Percentiles rank a stretch among this genome's conserved stretches.
phyloP scores from a whole-genome alignment of 2,113 vertebrate genomes.

The Gopherus flavomarginatus region DNA sequence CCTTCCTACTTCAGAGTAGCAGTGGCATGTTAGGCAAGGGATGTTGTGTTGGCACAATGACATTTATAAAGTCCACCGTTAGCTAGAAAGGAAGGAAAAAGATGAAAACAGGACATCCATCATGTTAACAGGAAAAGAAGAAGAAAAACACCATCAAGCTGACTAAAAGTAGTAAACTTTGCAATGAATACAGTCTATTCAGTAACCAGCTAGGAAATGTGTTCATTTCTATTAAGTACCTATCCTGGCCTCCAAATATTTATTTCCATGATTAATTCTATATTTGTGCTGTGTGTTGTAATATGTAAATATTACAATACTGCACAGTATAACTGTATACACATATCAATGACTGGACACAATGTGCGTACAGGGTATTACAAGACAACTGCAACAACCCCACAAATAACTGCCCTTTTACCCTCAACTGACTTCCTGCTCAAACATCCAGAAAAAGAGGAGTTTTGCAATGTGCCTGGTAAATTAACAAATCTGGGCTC shows the following conservation, averaged over 20 bases:
- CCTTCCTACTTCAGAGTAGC: not conserved
- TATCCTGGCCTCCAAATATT: not conserved
- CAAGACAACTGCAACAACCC: not conserved
- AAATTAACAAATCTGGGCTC: not conserved
- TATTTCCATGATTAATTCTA: not conserved
- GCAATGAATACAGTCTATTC: not conserved
- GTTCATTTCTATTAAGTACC: not conserved
- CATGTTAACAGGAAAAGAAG: conserved; percentile 39
- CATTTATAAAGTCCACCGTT: conserved; percentile 40
- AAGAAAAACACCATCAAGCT: not conserved
- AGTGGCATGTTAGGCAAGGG: not conserved
- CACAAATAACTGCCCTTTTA: not conserved
- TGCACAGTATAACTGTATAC: not conserved
- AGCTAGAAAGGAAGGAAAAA: conserved; percentile 49
- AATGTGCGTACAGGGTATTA: not conserved
- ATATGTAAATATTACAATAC: not conserved
- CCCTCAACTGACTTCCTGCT: rapidly evolving
- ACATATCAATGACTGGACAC: not conserved
- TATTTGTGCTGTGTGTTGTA: conserved; percentile 1
- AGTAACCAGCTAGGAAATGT: not conserved
- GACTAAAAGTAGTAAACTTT: conserved; percentile 6
- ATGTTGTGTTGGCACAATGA: not conserved
- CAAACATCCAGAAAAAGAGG: not conserved
- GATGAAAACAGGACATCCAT: conserved; percentile 59
- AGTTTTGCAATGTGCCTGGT: not conserved